Base-by-base conservation (phyloP, 2,797 vertebrate genomes). In the Lepus oiostolus region DNA sequence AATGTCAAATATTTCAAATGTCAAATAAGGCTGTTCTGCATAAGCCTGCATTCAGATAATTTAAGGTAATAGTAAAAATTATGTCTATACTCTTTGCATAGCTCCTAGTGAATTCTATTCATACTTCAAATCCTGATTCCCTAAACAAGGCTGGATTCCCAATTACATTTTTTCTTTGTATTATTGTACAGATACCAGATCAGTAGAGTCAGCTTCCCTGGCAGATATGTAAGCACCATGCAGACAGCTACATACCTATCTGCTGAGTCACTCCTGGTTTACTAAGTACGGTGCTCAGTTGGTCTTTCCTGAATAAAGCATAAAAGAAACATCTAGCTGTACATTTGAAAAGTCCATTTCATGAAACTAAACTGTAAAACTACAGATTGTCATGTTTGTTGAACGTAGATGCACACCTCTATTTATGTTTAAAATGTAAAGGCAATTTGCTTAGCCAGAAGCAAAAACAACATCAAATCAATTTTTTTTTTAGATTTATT, bases 401-500 rank as follows among this genome's bases (percentile, higher is more conserved):
- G 86, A 70, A 89, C 42, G 4, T 63, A 68, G 32, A 21, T 28
- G 2, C 4, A 71, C 2, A 86, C 32, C 4, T 84, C 87, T 91
- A 88, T 76, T 74, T 84, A 77, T 50, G 77, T 32, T 68, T 80
- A 50, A 85, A 85, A 89, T 68, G 32, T 63, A 95, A 70, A 63
- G 50, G 21, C 47, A 86, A 42, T 30, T 54, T 67, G n/a, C 67
- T 81, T 60, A 79, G 24, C 50, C 50, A 77, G 9, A n/a, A 47
- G 42, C 42, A 47, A 47, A 47, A 63, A 70, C 38, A 21, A 72
- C 47, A 80, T 12, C 50, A 26, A 52, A 86, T 90, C 28, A 54
- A 65, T 19, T 58, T 19, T 58, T 58, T 58, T 58, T 14, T 14
- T 14, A 58, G 54, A 58, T 58, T 58, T 58, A 58, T 58, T 54